Conservation (phyloP, 2,888 invertebrate species). For the Lithophane semibrunnea region DNA sequence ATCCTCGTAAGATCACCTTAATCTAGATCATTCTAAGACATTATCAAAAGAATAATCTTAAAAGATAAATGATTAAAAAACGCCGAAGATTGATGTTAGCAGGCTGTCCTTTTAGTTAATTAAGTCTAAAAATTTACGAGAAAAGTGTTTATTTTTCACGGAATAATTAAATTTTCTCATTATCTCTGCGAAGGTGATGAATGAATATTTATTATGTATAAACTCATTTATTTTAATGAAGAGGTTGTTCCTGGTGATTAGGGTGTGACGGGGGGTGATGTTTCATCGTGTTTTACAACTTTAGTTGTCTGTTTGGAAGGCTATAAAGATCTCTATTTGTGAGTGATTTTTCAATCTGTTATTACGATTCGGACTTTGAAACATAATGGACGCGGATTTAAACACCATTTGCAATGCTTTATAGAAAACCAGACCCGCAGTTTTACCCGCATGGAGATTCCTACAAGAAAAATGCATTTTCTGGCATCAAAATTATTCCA, state of each 20-base stretch:
- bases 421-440: background rate
- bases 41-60: constrained; percentile 40
- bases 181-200: constrained; percentile 50
- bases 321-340: constrained; percentile 1
- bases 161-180: constrained; percentile 63
- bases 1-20: background rate
- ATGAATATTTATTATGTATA: constrained; percentile 54
- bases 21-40: constrained; percentile 17
- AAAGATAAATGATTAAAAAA: constrained; percentile 48
- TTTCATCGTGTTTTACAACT: constrained; percentile 20
- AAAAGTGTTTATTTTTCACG: constrained; percentile 55
- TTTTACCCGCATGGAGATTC: background rate
- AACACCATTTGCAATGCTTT: background rate
- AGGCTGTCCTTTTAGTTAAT: constrained; percentile 60
- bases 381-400: background rate
- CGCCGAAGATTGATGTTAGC: constrained; percentile 58
- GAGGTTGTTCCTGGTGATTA: constrained; percentile 23
- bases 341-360: background rate
- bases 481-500: background rate
- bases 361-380: background rate
- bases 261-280: constrained; percentile 30
- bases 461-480: background rate
- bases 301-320: constrained; percentile 9
- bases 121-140: constrained; percentile 59
- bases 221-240: constrained; percentile 49